A percentile compares a stretch with the other conserved stretches of the same genome.
Evolutionary conservation across 2,113 vertebrate species (phyloP).

Genomic region (Psammodynastes pulverulentus): DNA sequence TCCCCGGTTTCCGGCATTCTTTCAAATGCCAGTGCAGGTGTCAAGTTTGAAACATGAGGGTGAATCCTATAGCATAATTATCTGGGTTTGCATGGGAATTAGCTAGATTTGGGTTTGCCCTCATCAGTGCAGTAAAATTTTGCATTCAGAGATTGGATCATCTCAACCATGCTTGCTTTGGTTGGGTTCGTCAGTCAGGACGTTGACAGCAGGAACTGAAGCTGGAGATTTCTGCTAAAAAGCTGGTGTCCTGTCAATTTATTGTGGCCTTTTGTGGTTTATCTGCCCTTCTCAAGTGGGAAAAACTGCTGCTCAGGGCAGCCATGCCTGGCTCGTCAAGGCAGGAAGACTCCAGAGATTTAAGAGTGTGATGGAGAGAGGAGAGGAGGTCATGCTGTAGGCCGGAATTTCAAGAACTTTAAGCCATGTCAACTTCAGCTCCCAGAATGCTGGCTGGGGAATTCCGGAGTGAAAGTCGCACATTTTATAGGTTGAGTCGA

Average conservation of each 20-base stretch:
- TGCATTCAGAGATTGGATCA: too few species aligned
- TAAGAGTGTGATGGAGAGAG: neutral
- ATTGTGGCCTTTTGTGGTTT: neutral
- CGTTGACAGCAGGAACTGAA: neutral
- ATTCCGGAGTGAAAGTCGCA: neutral
- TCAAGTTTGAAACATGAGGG: too few species aligned
- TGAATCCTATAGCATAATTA: too few species aligned
- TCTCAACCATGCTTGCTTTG: too few species aligned
- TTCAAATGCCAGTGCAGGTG: neutral
- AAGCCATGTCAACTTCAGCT: neutral
- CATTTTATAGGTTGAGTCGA: neutral
- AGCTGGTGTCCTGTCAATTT: neutral
- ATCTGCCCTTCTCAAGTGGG: neutral
- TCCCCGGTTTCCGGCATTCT: neutral
- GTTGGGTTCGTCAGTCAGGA: too few species aligned
- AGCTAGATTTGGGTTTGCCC: too few species aligned
- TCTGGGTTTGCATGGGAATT: too few species aligned
- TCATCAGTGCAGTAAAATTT: too few species aligned
- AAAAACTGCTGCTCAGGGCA: neutral
- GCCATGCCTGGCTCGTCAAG: neutral
- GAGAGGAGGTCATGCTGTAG: neutral
- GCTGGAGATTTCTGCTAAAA: neutral
- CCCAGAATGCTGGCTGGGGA: neutral
- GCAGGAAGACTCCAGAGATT: neutral
- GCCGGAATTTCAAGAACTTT: neutral